Percentiles rank a stretch among this genome's conserved stretches.
These are phyloP conservation scores for Ochotona princeps DNA, from an alignment of 2,113 vertebrate genomes.

Conservation along the genomic window DNA sequence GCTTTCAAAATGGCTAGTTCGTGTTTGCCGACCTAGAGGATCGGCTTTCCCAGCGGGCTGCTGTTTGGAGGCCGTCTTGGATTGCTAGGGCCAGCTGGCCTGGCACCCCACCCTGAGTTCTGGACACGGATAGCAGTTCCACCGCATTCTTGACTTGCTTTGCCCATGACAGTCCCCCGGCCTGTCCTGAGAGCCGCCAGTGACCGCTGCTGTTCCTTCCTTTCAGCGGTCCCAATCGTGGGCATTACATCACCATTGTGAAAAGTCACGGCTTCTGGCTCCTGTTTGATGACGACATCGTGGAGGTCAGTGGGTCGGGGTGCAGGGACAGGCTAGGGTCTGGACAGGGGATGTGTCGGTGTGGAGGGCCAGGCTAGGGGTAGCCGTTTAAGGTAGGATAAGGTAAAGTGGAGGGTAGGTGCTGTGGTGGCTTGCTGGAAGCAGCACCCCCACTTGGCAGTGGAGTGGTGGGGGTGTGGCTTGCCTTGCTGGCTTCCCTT, in stretches of 20 bases:
- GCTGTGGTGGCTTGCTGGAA: neutral
- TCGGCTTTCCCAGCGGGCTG: neutral
- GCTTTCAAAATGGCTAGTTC: neutral
- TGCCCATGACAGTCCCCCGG: too few relatives aligned
- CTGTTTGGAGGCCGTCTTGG: neutral
- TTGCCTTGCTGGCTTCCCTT: neutral
- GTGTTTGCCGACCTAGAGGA: neutral
- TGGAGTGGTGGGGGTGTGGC: neutral
- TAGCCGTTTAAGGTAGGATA: neutral
- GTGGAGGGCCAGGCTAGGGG: too few relatives aligned
- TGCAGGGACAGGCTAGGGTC: accelerated
- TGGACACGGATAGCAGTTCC: accelerated
- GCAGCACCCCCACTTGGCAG: neutral
- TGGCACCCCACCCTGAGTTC: accelerated
- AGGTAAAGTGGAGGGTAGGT: too few relatives aligned
- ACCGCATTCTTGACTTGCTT: too few relatives aligned
- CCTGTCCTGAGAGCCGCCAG: neutral
- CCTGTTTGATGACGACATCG: constrained; percentile 98
- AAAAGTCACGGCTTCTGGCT: constrained; percentile 99
- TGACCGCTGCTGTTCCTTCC: constrained; percentile 13
- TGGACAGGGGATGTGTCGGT: neutral
- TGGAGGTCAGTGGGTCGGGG: constrained; percentile 91
- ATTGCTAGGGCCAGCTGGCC: neutral
- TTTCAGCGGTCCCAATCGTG: constrained; percentile 95
- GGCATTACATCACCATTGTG: constrained; percentile 98